phyloP scores from a whole-genome alignment of 2,797 vertebrate species.

The Arctocebus calabarensis region DNA sequence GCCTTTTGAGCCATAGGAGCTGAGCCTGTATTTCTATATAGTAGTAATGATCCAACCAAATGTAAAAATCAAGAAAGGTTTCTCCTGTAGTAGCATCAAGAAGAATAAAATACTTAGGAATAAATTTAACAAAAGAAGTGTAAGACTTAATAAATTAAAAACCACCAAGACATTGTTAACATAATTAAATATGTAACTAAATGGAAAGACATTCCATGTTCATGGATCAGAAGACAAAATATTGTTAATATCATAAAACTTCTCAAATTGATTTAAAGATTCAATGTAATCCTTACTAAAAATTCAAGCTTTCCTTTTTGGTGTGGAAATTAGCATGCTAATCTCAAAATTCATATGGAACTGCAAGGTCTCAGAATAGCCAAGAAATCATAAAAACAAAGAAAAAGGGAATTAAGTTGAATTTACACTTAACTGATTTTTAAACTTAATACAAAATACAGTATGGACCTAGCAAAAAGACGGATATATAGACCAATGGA shows the following conservation, averaged over 20 bases:
- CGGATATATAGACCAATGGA: background rate
- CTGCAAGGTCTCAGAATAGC: background rate
- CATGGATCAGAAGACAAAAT: background rate
- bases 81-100: background rate
- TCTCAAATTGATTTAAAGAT: background rate
- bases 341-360: background rate
- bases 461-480: background rate
- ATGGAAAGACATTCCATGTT: background rate
- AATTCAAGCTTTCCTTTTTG: background rate
- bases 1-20: too few relatives aligned
- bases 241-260: background rate
- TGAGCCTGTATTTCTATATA: background rate
- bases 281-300: background rate
- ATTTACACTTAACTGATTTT: background rate
- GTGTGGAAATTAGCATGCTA: background rate
- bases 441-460: background rate
- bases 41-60: background rate
- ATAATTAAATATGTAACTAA: slow-evolving; percentile 6
- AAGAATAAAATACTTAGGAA: slow-evolving; percentile 20
- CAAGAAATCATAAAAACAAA: background rate
- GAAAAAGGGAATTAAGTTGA: background rate
- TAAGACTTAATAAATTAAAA: background rate
- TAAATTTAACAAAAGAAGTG: background rate
- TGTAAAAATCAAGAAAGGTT: slow-evolving; percentile 15
- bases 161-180: background rate